phyloP scores from a whole-genome alignment of 2,113 vertebrate genomes.

The Callipepla californica region DNA sequence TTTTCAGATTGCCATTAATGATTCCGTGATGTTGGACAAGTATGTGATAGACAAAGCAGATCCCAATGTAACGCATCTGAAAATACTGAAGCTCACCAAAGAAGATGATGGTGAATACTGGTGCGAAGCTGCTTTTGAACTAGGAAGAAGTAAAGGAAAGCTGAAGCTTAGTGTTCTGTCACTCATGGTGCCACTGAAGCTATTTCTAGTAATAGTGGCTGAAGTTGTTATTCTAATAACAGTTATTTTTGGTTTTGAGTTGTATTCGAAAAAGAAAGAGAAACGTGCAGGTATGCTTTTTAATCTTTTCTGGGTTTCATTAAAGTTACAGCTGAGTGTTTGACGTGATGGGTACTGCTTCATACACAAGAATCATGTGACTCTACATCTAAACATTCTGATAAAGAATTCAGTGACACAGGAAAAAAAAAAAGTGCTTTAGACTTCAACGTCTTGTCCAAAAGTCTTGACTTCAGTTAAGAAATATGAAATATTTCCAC shows the following conservation, averaged over 20 bases:
- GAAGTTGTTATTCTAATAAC: constrained; percentile 85
- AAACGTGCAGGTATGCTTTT: constrained; percentile 41
- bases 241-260: constrained; percentile 83
- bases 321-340: background rate
- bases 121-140: too few species aligned
- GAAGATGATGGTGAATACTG: too few species aligned
- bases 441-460: background rate
- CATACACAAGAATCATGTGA: background rate
- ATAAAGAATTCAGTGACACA: background rate
- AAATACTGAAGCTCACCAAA: too few species aligned
- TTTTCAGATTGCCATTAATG: too few species aligned
- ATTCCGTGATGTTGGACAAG: too few species aligned
- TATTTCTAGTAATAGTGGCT: constrained; percentile 82
- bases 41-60: too few species aligned
- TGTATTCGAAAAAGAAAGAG: constrained; percentile 65
- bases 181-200: constrained; percentile 87
- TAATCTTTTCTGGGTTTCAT: background rate
- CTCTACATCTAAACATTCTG: background rate
- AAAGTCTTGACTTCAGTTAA: background rate
- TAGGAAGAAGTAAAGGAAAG: constrained; percentile 55
- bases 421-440: background rate
- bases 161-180: constrained; percentile 83
- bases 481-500: background rate
- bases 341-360: background rate
- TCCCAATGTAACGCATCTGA: too few species aligned